phyloP scores from a whole-genome alignment of 2,888 invertebrate species.

The Hydriomena furcata region DNA sequence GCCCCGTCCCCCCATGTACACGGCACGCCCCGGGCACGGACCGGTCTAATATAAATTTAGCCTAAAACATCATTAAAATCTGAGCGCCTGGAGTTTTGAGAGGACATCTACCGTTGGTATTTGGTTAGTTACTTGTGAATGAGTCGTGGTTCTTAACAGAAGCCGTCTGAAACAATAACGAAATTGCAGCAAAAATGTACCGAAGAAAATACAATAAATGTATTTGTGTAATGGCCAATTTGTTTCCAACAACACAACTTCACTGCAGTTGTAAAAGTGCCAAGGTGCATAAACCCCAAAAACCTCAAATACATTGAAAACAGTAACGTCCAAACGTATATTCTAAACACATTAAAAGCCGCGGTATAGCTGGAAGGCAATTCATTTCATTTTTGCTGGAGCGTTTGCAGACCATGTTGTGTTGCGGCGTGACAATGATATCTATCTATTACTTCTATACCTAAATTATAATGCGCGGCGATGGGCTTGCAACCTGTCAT shows the following conservation, averaged over 20 bases:
- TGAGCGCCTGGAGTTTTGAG: too few relatives aligned
- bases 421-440: not conserved
- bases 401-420: slow-evolving; percentile 3
- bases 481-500: too few relatives aligned
- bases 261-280: slow-evolving; percentile 10
- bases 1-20: too few relatives aligned
- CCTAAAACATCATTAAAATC: too few relatives aligned
- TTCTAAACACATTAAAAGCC: slow-evolving; percentile 28
- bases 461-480: too few relatives aligned
- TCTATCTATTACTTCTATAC: too few relatives aligned
- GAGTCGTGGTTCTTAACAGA: not conserved
- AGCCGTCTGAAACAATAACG: not conserved
- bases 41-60: too few relatives aligned
- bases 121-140: too few relatives aligned
- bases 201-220: not conserved
- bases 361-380: slow-evolving; percentile 28
- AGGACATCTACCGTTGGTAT: too few relatives aligned
- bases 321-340: slow-evolving; percentile 16
- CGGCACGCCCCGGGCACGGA: too few relatives aligned
- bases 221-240: slow-evolving; percentile 5
- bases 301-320: slow-evolving; percentile 19
- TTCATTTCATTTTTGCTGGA: slow-evolving; percentile 42
- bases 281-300: slow-evolving; percentile 14
- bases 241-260: slow-evolving; percentile 5
- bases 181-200: slow-evolving; percentile 23